Base-by-base conservation (phyloP, 2,888 invertebrate species). In the Zygothrica quintamaculata region DNA sequence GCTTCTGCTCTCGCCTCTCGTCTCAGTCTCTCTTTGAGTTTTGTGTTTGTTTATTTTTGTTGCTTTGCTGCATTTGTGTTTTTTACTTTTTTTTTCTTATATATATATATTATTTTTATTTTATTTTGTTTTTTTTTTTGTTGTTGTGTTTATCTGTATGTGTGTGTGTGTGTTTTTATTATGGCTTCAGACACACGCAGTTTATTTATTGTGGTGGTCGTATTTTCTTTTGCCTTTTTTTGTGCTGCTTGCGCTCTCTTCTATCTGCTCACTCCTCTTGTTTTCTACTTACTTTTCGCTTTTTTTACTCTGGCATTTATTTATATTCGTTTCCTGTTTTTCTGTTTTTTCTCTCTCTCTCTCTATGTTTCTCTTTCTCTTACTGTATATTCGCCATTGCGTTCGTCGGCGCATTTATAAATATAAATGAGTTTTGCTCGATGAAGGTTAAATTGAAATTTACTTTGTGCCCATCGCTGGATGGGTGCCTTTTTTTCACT, bases 371-470 rank as follows among this genome's bases (percentile, higher is more conserved):
- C 26, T 6, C 26, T 8, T 8, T 8, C 4, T 26, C 26, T 6
- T 4, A 6, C 26, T 6, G 26, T 8, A 26, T 61, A 60, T 61
- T 56, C 52, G 57, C 48, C 50, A 57, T 39, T 55, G 46, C 64
- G 62, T 81, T 84, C 18, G 74, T 84, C 78, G 81, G 61, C 60
- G 89, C 87, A 89, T 90, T 90, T 90, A 90, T 90, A 90, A 90
- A 90, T 90, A 90, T 90, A 90, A 90, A 90, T 90, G 89, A 90
- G 86, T 90, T 90, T 71, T 68, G 72, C 82, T 85, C 89, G 88
- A 86, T 84, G 88, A 88, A 80, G 88, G 89, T 89, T 89, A 88
- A 85, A 88, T 89, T 88, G 79, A 85, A 88, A 79, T 84, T 88
- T 80, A 74, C 75, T 72, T 75, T 64, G 65, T 68, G 57, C 57